A percentile compares a stretch with the other conserved stretches of the same genome.
These are phyloP conservation scores for Strigamia transsilvanica DNA, from an alignment of 2,888 invertebrate genomes.

Conservation along the genomic window DNA sequence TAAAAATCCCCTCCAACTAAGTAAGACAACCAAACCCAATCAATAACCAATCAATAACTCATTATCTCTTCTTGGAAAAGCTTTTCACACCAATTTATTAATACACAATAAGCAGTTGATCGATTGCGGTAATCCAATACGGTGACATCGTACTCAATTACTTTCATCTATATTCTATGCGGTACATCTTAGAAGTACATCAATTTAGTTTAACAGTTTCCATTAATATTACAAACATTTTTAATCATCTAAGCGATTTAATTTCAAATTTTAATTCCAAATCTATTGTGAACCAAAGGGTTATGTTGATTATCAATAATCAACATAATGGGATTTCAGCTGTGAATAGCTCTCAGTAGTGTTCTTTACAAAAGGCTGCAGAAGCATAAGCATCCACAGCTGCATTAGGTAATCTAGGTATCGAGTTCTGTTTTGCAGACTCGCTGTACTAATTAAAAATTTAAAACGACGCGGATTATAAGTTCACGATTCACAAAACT, in stretches of 20 bases:
- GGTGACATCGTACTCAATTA: background rate
- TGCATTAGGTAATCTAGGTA: background rate
- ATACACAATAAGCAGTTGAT: slow-evolving; percentile 14
- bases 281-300: background rate
- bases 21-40: background rate
- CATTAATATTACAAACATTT: too few species aligned
- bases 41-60: slow-evolving; percentile 36
- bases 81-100: slow-evolving; percentile 24
- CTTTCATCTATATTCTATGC: background rate
- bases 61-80: slow-evolving; percentile 39
- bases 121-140: background rate
- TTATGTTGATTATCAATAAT: slow-evolving; percentile 30
- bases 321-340: slow-evolving; percentile 2
- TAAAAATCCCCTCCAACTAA: background rate
- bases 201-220: too few species aligned
- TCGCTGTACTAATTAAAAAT: too few species aligned
- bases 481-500: too few species aligned
- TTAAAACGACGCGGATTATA: too few species aligned
- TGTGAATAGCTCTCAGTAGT: background rate
- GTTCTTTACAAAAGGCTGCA: background rate
- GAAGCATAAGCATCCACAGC: background rate
- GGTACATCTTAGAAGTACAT: background rate
- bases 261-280: slow-evolving; percentile 14
- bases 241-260: background rate
- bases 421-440: background rate